A percentile compares a stretch with the other conserved stretches of the same genome.
These are phyloP conservation scores for Macroteleia sp. DNA, from an alignment of 2,888 invertebrate species.

Conservation along the genomic window DNA sequence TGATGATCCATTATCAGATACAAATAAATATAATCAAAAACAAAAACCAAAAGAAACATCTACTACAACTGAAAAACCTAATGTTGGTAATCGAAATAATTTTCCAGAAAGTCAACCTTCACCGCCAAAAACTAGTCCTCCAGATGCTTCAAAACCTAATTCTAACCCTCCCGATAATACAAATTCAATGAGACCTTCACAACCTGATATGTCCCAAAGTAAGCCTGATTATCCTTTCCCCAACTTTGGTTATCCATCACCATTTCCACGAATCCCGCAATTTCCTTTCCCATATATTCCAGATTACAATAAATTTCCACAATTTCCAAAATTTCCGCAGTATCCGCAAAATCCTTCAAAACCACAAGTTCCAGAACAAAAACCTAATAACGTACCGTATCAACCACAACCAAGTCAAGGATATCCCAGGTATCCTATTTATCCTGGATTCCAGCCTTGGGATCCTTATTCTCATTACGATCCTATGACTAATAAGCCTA, in stretches of 20 bases:
- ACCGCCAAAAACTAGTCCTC: background rate
- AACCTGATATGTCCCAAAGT: conserved; percentile 19
- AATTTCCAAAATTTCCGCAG: conserved; percentile 18
- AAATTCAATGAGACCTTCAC: conserved; percentile 43
- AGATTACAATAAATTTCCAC: no score
- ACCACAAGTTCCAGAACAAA: conserved; percentile 21
- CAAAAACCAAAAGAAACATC: conserved; percentile 15
- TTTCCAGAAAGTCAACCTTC: conserved; percentile 6
- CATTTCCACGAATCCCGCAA: conserved; percentile 16
- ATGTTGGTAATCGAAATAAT: conserved; percentile 22
- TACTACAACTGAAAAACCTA: conserved; percentile 36
- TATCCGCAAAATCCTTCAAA: conserved; percentile 5
- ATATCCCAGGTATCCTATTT: conserved; percentile 37
- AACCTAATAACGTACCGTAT: conserved; percentile 8
- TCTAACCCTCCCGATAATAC: background rate
- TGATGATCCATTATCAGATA: conserved; percentile 51
- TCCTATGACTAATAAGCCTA: conserved; percentile 40
- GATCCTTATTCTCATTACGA: conserved; percentile 49
- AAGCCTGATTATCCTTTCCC: conserved; percentile 17
- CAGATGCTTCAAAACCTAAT: conserved; percentile 14
- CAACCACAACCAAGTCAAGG: conserved; percentile 17
- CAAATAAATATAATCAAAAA: conserved; percentile 40
- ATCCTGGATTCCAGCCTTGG: conserved; percentile 58
- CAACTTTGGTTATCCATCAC: conserved; percentile 21
- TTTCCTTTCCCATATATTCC: no score